Evolutionary conservation across 2,113 vertebrate species (phyloP), one percentile per base, ranked within the genome.

Genomic region (Lates calcarifer): DNA sequence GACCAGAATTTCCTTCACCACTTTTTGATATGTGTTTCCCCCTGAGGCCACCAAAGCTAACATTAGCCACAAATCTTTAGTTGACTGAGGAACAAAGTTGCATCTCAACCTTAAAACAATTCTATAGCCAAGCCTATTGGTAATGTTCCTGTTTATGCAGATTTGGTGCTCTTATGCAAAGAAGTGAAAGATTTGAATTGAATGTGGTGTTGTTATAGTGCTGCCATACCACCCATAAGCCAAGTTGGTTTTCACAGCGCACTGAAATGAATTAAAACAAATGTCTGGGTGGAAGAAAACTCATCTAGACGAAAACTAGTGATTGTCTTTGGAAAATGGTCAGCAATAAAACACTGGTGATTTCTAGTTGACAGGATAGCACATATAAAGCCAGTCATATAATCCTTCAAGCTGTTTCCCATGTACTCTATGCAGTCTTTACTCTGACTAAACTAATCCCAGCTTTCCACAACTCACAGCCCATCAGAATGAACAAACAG

Each of bases 381-480:
- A 26, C 68, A 49, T 5, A 26, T 31, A 51, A 49, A 58, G 28
- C 29, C 67, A 33, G 37, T 1, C 3, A 64, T n/a, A 22, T 47
- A 15, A 4, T 67, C 31, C 11, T 73, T 58, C 14, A 56, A 65
- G 10, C 26, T 29, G 31, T 33, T 29, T 43, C 4, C 51, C 4
- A 14, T 63, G 33, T 43, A 77, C 5, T 43, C 7, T 28, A 43
- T 17, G 26, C 43, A 26, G 53, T 49, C 26, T 53, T 72, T 22
- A 56, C 49, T 57, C 24, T 53, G 24, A 66, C 62, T 60, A 24
- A 66, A 55, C 37, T 35, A 56, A 56, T 18, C 31, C 47, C 18
- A 60, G 26, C 3, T 62, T 26, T 75, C 33, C 5, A 10, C 53
- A 35, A 29, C 15, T 61, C 18, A 17, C 31, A 22, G 17, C 31